Evolutionary conservation across 1,140 invertebrate genomes (phyloP).

Genomic region (Campodea augens): DNA sequence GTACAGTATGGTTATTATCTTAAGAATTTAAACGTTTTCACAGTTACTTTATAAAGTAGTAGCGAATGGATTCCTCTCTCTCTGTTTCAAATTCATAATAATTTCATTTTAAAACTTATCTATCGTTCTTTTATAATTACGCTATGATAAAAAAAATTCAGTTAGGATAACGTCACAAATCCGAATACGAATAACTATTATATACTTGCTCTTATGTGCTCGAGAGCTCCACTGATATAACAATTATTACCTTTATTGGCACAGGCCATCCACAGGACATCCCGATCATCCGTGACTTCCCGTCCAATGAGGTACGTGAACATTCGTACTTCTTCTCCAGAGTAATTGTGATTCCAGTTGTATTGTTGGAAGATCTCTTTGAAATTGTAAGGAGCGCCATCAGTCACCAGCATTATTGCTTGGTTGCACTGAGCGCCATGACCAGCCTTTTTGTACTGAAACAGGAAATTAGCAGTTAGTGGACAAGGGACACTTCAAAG

Average conservation of each 20-base stretch:
- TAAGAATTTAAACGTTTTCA: too few relatives aligned
- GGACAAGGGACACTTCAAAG: neutral
- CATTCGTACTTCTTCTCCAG: constrained; percentile 74
- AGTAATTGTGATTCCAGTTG: constrained; percentile 78
- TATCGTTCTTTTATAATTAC: too few relatives aligned
- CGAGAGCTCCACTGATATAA: too few relatives aligned
- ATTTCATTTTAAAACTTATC: too few relatives aligned
- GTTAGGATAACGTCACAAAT: too few relatives aligned
- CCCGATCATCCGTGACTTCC: constrained; percentile 75
- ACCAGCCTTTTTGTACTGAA: constrained; percentile 54
- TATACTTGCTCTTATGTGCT: too few relatives aligned
- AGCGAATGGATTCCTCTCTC: too few relatives aligned
- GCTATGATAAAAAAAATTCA: too few relatives aligned
- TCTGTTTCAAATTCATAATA: too few relatives aligned
- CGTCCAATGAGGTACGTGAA: constrained; percentile 95
- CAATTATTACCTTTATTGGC: constrained; percentile 87
- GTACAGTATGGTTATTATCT: too few relatives aligned
- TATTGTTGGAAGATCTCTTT: constrained; percentile 75
- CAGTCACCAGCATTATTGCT: constrained; percentile 96
- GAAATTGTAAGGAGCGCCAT: constrained; percentile 86
- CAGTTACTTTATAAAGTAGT: too few relatives aligned
- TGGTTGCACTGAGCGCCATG: constrained; percentile 81
- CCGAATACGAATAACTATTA: too few relatives aligned
- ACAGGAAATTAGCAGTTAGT: neutral
- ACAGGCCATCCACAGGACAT: constrained; percentile 95